Conservation (phyloP, 1,140 invertebrate species). For the Apocrypta bakeri region DNA sequence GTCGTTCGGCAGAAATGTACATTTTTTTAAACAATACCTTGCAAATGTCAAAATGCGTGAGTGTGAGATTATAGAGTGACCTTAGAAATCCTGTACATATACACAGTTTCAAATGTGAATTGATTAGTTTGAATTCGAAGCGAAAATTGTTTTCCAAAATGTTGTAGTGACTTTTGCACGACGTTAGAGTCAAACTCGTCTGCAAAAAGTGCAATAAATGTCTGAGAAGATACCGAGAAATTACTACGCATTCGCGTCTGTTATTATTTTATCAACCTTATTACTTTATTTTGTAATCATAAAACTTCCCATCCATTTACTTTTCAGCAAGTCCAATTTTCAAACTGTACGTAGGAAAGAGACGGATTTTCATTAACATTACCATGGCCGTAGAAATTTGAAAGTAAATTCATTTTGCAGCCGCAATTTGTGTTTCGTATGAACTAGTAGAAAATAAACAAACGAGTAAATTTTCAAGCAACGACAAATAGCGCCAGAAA, state of each 20-base stretch:
- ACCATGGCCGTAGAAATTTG: background rate
- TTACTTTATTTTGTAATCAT: too few relatives aligned
- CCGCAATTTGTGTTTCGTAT: background rate
- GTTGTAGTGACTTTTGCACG: constrained; percentile 40
- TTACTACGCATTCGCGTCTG: too few relatives aligned
- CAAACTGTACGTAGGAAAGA: background rate
- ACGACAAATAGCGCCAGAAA: background rate
- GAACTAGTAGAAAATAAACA: background rate
- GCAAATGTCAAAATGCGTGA: constrained; percentile 29
- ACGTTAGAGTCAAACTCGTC: constrained; percentile 42
- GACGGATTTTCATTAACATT: background rate
- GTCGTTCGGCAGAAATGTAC: constrained; percentile 4
- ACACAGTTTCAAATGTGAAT: constrained; percentile 23
- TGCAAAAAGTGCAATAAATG: constrained; percentile 45
- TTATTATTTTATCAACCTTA: too few relatives aligned
- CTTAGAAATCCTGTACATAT: constrained; percentile 44
- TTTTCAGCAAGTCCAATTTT: too few relatives aligned
- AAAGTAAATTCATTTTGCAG: background rate
- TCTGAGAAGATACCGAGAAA: constrained; percentile 25
- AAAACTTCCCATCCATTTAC: too few relatives aligned
- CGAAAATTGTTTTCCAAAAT: constrained; percentile 41
- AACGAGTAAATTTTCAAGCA: background rate
- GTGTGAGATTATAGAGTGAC: constrained; percentile 42
- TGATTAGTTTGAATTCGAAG: constrained; percentile 25
- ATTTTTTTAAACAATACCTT: constrained; percentile 20